Base-by-base conservation (phyloP, 2,888 invertebrate genomes). In the Eretmocerus hayati region DNA sequence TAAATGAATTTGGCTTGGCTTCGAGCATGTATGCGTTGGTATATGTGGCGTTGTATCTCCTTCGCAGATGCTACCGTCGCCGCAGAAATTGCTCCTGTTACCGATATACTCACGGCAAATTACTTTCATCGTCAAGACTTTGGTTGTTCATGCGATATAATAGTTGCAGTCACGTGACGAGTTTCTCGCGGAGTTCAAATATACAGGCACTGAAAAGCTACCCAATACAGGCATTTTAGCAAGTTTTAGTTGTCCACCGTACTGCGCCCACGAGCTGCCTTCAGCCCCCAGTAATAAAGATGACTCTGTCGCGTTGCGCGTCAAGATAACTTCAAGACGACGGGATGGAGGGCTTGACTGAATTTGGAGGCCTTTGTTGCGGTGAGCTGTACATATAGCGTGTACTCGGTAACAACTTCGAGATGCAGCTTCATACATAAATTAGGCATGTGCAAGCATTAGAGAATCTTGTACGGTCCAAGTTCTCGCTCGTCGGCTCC, bases 391-490 rank as follows among this genome's bases (percentile, higher is more conserved):
- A 26, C 26, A 26, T 26, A 26, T 26, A 6, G 26, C 26, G 6
- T 9, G 26, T 26, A 9, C 11, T 11, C 8, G 26, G 8, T 9
- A 45, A 45, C 45, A 41, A 37, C 30, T 16, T 20, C 2, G 35
- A 11, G 31, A 30, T 26, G 19, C 45, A 23, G 18, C 45, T 52
- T 49, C 46, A 49, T 52, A 46, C 52, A 52, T 52, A 52, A 52
- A 52, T 52, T 52, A 52, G 43, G 48, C 46, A 49, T 49, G 52
- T 52, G 52, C 52, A 6, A n/a, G n/a, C n/a, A n/a, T n/a, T n/a
- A n/a, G n/a, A n/a, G n/a, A n/a, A n/a, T n/a, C n/a, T n/a, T n/a
- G n/a, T n/a, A n/a, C n/a, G n/a, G n/a, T n/a, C n/a, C n/a, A n/a
- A n/a, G n/a, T n/a, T n/a, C n/a, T n/a, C n/a, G n/a, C n/a, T n/a